These are phyloP conservation scores for Thelaira solivaga DNA, from an alignment of 2,888 invertebrate species.

Conservation along the genomic window DNA sequence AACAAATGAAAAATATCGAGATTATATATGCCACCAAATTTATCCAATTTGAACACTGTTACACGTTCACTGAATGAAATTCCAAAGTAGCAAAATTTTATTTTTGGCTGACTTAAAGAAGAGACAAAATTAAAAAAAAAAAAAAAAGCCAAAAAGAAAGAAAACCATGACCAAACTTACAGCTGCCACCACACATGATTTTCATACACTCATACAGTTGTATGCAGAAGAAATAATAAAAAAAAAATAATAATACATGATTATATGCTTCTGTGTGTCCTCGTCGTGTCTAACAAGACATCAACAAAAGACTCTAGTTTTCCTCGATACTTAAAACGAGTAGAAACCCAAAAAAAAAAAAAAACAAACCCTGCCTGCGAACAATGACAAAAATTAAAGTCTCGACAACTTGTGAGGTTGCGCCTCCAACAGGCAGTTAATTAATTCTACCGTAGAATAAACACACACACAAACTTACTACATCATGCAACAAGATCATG, in stretches of 20 bases:
- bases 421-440: slow-evolving; percentile 69
- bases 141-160: slow-evolving; percentile 19
- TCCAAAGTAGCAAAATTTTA: slow-evolving; percentile 45
- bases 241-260: no score
- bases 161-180: slow-evolving; percentile 53
- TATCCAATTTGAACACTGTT: slow-evolving; percentile 28
- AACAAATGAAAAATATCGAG: not conserved
- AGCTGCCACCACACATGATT: slow-evolving; percentile 60
- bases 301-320: slow-evolving; percentile 66
- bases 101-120: slow-evolving; percentile 38
- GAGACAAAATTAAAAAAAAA: not conserved
- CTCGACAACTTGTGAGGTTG: slow-evolving; percentile 67
- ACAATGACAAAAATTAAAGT: slow-evolving; percentile 62
- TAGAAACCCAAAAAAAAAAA: not conserved
- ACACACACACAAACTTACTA: slow-evolving; percentile 63
- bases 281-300: slow-evolving; percentile 72
- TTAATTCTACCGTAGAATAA: slow-evolving; percentile 68
- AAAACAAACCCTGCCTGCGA: slow-evolving; percentile 44
- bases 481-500: slow-evolving; percentile 60
- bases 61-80: slow-evolving; percentile 58
- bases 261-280: slow-evolving; percentile 72
- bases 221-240: not conserved
- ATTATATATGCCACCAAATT: not conserved
- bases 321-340: slow-evolving; percentile 15
- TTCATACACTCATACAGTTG: slow-evolving; percentile 32